phyloP scores from a whole-genome alignment of 2,113 vertebrate species.

The Trinectes maculatus region DNA sequence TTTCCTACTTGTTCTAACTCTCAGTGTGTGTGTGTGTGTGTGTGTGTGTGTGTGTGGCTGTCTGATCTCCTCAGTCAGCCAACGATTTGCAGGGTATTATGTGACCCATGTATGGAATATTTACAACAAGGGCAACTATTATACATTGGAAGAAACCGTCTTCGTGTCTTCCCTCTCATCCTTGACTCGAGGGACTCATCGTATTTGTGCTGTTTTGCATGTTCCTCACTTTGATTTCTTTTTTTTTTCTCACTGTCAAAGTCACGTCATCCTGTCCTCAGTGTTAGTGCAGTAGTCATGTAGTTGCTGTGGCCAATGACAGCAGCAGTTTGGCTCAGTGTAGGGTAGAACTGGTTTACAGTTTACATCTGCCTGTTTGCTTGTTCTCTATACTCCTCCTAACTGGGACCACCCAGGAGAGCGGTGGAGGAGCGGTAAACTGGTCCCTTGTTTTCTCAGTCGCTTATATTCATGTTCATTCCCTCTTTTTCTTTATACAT shows the following conservation, averaged over 20 bases:
- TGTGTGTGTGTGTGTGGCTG: constrained; percentile 28
- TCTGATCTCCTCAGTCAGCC: constrained; percentile 38
- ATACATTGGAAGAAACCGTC: constrained; percentile 4
- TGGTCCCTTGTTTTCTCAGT: constrained; percentile 44
- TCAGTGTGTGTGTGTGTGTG: constrained; percentile 37
- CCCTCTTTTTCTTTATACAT: constrained; percentile 71
- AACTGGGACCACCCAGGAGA: constrained; percentile 92
- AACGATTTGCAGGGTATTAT: constrained; percentile 38
- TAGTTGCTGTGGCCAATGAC: constrained; percentile 54
- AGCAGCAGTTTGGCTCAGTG: constrained; percentile 81
- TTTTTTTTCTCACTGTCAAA: constrained; percentile 24
- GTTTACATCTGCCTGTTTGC: constrained; percentile 95
- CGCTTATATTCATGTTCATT: constrained; percentile 75
- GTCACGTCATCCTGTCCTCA: constrained; percentile 25
- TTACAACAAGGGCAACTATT: constrained; percentile 18
- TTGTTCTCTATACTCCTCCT: constrained; percentile 89
- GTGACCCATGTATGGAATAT: constrained; percentile 31
- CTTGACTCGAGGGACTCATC: constrained; percentile 34
- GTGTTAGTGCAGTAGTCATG: constrained; percentile 47
- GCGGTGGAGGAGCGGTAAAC: constrained; percentile 74
- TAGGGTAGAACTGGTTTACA: constrained; percentile 93
- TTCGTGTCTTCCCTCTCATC: not conserved
- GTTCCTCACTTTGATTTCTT: constrained; percentile 1
- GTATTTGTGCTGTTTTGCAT: constrained; percentile 23
- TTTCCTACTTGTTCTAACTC: constrained; percentile 74